phyloP scores from a whole-genome alignment of 2,888 invertebrate species.

The Sympetrum striolatum region DNA sequence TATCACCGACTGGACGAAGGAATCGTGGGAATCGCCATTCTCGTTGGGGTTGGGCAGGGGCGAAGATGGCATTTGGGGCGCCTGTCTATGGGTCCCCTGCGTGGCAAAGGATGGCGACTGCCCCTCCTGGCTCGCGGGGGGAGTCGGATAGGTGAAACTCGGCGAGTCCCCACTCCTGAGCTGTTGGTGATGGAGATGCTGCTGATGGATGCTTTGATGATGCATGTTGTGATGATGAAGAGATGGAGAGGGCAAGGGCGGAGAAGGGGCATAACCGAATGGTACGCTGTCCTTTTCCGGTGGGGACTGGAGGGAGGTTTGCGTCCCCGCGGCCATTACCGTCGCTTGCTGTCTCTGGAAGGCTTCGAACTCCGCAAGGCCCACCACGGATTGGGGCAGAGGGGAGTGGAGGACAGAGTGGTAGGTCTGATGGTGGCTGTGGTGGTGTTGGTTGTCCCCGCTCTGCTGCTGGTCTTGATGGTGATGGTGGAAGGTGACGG shows the following conservation, averaged over 20 bases:
- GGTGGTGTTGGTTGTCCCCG: slow-evolving; percentile 54
- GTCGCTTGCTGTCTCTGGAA: slow-evolving; percentile 64
- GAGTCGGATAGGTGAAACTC: slow-evolving; percentile 83
- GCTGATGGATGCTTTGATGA: slow-evolving; percentile 55
- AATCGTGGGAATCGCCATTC: slow-evolving; percentile 27
- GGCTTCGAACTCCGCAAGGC: slow-evolving; percentile 82
- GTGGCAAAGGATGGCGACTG: slow-evolving; percentile 66
- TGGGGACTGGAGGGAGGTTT: slow-evolving; percentile 8
- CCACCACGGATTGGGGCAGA: slow-evolving; percentile 78
- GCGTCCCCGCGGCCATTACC: slow-evolving; percentile 31
- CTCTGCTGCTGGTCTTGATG: slow-evolving; percentile 44
- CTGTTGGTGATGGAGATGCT: slow-evolving; percentile 68
- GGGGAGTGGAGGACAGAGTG: slow-evolving; percentile 81
- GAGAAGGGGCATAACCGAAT: slow-evolving; percentile 55
- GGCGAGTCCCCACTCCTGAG: slow-evolving; percentile 71
- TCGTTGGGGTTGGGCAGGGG: slow-evolving; percentile 39
- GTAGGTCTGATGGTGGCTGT: slow-evolving; percentile 68
- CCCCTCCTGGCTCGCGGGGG: slow-evolving; percentile 87
- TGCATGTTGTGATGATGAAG: slow-evolving; percentile 62
- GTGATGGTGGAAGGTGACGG: slow-evolving; percentile 46
- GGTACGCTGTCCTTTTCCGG: slow-evolving; percentile 55
- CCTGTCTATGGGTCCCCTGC: slow-evolving; percentile 53
- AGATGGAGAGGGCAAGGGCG: slow-evolving; percentile 68
- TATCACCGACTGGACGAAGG: slow-evolving; percentile 52
- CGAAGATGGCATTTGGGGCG: slow-evolving; percentile 63